phyloP scores from a whole-genome alignment of 2,797 vertebrate species.

The Platyrinchus mystaceus region DNA sequence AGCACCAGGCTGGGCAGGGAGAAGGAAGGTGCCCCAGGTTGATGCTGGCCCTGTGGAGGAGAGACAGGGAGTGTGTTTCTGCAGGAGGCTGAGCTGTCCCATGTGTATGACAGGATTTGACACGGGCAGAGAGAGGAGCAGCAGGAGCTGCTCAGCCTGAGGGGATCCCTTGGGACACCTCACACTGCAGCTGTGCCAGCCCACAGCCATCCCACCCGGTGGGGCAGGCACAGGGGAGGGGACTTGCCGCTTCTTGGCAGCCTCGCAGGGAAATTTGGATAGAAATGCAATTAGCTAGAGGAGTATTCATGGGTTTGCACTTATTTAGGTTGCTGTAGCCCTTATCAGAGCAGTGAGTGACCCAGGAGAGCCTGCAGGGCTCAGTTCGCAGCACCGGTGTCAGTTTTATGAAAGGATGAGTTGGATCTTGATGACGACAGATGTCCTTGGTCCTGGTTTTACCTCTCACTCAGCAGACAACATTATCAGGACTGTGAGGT shows the following conservation, averaged over 20 bases:
- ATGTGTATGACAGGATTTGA: background rate
- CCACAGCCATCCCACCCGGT: fast-evolving
- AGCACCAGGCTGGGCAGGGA: background rate
- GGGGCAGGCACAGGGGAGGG: background rate
- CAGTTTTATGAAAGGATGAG: background rate
- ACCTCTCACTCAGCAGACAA: background rate
- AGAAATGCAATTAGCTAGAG: background rate
- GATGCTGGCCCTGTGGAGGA: background rate
- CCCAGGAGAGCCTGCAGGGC: background rate
- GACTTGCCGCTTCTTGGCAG: background rate
- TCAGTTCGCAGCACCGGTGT: background rate
- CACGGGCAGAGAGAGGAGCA: background rate
- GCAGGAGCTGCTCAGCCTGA: background rate
- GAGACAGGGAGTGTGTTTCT: background rate
- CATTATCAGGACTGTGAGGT: background rate
- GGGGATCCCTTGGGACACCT: background rate
- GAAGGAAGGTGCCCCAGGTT: background rate
- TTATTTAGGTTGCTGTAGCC: background rate
- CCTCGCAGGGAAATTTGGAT: background rate
- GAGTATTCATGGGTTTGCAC: background rate
- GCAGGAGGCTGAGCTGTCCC: background rate
- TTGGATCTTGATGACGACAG: background rate
- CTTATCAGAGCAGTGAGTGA: background rate
- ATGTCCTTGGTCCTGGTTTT: background rate
- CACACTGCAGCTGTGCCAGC: background rate